A percentile compares a stretch with the other conserved stretches of the same genome.
phyloP scores from a whole-genome alignment of 2,888 invertebrate genomes.

The Tryphoninae sp. region DNA sequence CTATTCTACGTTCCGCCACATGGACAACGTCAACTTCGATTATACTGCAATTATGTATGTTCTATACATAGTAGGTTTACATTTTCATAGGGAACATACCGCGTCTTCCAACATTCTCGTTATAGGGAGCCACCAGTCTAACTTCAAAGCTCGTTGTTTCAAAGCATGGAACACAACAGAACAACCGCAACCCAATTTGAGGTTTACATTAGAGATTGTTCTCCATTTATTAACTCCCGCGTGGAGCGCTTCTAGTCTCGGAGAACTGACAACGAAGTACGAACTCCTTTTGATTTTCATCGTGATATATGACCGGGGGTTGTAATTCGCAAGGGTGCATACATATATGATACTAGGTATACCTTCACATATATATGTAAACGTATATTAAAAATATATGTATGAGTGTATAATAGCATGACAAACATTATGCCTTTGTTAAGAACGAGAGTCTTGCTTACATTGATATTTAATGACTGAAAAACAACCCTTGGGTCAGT shows the following conservation, averaged over 20 bases:
- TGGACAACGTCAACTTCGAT: too few species aligned
- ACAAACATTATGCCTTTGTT: neutral
- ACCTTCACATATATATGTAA: neutral
- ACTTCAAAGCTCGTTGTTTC: too few species aligned
- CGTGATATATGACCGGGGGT: neutral
- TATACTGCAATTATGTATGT: too few species aligned
- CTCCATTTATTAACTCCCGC: too few species aligned
- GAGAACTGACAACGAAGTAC: neutral
- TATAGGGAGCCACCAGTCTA: too few species aligned
- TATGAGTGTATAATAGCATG: neutral
- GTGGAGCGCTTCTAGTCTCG: neutral
- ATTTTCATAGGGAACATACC: too few species aligned
- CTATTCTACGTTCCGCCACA: too few species aligned
- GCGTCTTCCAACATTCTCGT: too few species aligned
- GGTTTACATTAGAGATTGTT: too few species aligned
- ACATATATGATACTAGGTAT: neutral
- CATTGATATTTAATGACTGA: slow-evolving; percentile 50
- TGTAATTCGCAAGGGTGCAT: neutral
- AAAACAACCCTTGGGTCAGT: slow-evolving; percentile 23
- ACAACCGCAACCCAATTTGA: too few species aligned
- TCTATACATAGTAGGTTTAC: too few species aligned
- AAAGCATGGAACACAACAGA: too few species aligned
- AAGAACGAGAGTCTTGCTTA: neutral
- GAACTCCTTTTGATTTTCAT: slow-evolving; percentile 9
- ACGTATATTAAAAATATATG: neutral